A percentile compares a stretch with the other conserved stretches of the same genome.
phyloP scores from a whole-genome alignment of 2,797 vertebrate genomes.

The Odontamblyopus lacepedii region DNA sequence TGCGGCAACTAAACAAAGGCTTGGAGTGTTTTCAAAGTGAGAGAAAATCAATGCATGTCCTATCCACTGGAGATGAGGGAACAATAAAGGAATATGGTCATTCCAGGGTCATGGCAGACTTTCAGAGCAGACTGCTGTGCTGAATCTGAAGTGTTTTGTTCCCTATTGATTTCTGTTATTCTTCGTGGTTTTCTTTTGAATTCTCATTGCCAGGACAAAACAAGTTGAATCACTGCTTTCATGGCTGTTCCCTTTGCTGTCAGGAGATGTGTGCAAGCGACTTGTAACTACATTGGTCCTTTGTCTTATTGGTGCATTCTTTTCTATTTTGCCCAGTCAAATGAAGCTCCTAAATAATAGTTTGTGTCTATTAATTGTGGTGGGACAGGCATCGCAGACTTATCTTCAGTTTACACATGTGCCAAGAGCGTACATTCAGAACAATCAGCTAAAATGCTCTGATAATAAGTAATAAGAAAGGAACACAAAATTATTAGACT shows the following conservation, averaged over 20 bases:
- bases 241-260: conserved; percentile 37
- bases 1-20: conserved; percentile 49
- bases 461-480: neutral
- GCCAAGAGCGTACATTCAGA: neutral
- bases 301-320: conserved; percentile 6
- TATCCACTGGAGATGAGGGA: conserved; percentile 58
- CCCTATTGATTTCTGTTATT: conserved; percentile 61
- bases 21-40: conserved; percentile 32
- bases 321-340: neutral
- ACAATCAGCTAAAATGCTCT: neutral
- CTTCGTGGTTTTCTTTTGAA: conserved; percentile 19
- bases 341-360: neutral
- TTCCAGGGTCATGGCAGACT: conserved; percentile 63
- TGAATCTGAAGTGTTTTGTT: conserved; percentile 46
- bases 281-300: conserved; percentile 5
- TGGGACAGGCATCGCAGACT: neutral
- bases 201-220: conserved; percentile 22
- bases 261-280: neutral
- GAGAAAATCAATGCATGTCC: conserved; percentile 64
- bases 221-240: conserved; percentile 28
- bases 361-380: neutral
- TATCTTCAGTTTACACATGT: conserved; percentile 3
- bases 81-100: conserved; percentile 65
- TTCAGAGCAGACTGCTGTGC: conserved; percentile 42
- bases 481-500: conserved; percentile 14